phyloP scores from a whole-genome alignment of 2,888 invertebrate species.

The Pherbina coryleti region DNA sequence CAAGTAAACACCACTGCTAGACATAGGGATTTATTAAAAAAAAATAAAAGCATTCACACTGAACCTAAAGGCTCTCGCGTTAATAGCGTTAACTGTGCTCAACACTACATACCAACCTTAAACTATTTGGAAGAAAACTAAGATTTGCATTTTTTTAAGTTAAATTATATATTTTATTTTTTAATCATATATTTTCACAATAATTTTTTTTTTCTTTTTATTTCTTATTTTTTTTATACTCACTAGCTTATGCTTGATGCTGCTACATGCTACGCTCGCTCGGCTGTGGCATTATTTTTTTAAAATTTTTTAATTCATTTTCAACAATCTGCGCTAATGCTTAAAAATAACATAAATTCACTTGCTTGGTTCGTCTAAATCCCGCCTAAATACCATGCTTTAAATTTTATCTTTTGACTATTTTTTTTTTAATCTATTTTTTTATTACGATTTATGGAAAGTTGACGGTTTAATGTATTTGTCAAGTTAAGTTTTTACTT shows the following conservation, averaged over 20 bases:
- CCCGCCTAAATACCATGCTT: background rate
- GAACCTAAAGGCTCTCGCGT: too few species aligned
- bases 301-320: slow-evolving; percentile 1
- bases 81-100: too few species aligned
- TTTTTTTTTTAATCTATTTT: background rate
- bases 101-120: too few species aligned
- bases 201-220: slow-evolving; percentile 11
- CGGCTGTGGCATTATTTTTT: background rate
- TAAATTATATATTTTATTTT: background rate
- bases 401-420: background rate
- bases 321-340: slow-evolving; percentile 24
- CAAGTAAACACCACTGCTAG: too few species aligned
- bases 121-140: background rate
- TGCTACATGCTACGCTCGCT: background rate
- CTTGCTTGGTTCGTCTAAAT: background rate
- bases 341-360: slow-evolving; percentile 35
- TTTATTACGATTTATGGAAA: slow-evolving; percentile 7
- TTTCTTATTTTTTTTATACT: slow-evolving; percentile 23
- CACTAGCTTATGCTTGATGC: slow-evolving; percentile 18
- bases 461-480: background rate
- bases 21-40: too few species aligned
- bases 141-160: background rate
- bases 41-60: too few species aligned
- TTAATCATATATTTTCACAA: background rate
- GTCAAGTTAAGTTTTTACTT: slow-evolving; percentile 6